Percentiles rank a stretch among this genome's conserved stretches.
These are phyloP conservation scores for Callospermophilus lateralis DNA, from an alignment of 2,113 vertebrate species.

Conservation along the genomic window DNA sequence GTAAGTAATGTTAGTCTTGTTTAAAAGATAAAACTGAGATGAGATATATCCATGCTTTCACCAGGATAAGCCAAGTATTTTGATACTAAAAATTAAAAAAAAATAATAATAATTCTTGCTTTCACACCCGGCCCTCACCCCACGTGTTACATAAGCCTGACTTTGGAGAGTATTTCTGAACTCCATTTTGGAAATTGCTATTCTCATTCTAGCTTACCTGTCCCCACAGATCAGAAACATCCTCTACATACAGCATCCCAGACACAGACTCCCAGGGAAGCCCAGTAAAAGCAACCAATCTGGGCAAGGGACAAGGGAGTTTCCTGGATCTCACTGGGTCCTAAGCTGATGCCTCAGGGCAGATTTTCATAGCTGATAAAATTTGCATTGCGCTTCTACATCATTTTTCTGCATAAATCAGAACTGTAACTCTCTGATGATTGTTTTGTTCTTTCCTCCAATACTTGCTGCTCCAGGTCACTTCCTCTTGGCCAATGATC, in stretches of 20 bases:
- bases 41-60: not conserved
- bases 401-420: not conserved
- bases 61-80: not conserved
- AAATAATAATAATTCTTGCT: not conserved
- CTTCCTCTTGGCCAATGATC: constrained; percentile 65
- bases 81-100: not conserved
- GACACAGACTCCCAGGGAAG: not conserved
- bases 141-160: not conserved
- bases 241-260: not conserved
- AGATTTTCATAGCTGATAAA: not conserved
- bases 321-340: not conserved
- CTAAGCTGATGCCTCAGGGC: not conserved
- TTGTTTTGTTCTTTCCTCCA: constrained; percentile 35
- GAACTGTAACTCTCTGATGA: not conserved
- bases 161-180: not conserved
- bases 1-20: not conserved
- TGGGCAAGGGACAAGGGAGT: not conserved
- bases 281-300: not conserved
- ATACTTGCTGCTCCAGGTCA: constrained; percentile 43
- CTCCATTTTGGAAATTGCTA: not conserved
- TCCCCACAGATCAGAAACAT: not conserved
- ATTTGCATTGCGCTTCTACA: not conserved
- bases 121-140: not conserved
- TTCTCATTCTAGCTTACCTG: not conserved
- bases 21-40: not conserved